Base-by-base conservation (phyloP, 2,888 invertebrate genomes). In the Boloria selene region DNA sequence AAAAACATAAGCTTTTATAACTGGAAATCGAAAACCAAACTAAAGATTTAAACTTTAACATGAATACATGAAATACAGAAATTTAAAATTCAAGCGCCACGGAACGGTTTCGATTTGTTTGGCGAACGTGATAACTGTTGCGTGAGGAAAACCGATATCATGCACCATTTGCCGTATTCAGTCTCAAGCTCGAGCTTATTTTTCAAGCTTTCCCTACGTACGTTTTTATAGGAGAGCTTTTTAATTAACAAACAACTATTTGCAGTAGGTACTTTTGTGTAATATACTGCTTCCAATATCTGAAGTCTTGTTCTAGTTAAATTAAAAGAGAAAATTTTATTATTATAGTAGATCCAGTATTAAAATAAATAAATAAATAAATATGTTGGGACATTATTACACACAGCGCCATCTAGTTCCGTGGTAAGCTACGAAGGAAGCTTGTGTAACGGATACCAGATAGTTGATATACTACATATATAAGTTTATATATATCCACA, bases 51-150 rank as follows among this genome's bases (percentile, higher is more conserved):
- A 45, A 13, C 22, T 56, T 56, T 56, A 0, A 2, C 42, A 55
- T 31, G 16, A 38, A 54, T 0, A 16, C 16, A 38, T n/a, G 22
- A 56, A 45, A 56, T 56, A 56, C 16, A 22, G 22, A n/a, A 45
- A n/a, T 59, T 59, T 38, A 50, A 59, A 59, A 38, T 18, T 50
- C 38, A 59, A 59, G 59, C 16, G 17, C 38, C 49, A 10, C 59
- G 47, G 14, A 16, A 49, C 16, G 47, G 47, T 49, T 49, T 10
- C 16, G 56, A 59, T 59, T 59, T 49, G 59, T 59, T 59, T 59
- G 59, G 14, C 18, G 59, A 59, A 59, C 59, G 59, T 59, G 59
- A 49, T 49, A 59, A 59, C 59, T 59, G 59, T 59, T 49, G 59
- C 59, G 49, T 59, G 59, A 50, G 49, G 50, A 7, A 50, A 59